Evolutionary conservation across 2,888 invertebrate genomes (phyloP), one percentile per base, ranked within the genome.

Genomic region (Loripinus fragilis): DNA sequence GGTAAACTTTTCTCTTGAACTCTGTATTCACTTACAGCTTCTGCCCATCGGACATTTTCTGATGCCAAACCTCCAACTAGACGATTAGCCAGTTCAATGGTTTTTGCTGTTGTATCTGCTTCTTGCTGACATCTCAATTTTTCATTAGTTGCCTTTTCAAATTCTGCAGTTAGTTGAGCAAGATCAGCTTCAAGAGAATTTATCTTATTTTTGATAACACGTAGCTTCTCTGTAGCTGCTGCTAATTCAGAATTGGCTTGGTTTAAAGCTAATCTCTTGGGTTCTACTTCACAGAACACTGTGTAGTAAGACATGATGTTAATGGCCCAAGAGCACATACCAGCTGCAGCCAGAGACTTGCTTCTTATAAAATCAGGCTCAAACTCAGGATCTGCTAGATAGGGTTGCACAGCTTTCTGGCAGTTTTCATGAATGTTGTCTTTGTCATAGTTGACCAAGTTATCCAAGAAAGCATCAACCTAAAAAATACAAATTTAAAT

Each of bases 201-300:
- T 85, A 98, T 97, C 96, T 98, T 98, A 73, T 95, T 95, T 92
- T 98, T 98, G 87, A 99, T 98, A 68, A 95, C 95, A 52, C 95
- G 95, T 25, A 98, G 94, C 93, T 97, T 98, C 60, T 98, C 98
- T 89, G 97, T 96, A 60, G 98, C 98, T 1, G 97, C 97, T 17
- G 97, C 96, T 79, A 98, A 94, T 91, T 98, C 98, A 0, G 97
- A 96, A 93, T 98, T 98, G 1, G 98, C 98, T 71, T 97, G 97
- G 5, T 97, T 97, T 73, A 99, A 94, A 12, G 98, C 98, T 91
- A 97, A 96, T 72, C 98, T 95, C 93, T 99, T 99, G 0, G 99
- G 98, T 92, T 98, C 98, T 0, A 99, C 98, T 90, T 98, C 98
- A 92, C 98, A 98, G 93, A 97, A 98, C n/a, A 98, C 98, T 94